Evolutionary conservation across 30 jellyfish, hydroid and myxozoan genomes (phyloP), one percentile per base, ranked within the genome.

Genomic region (Clytia hemisphaerica): DNA sequence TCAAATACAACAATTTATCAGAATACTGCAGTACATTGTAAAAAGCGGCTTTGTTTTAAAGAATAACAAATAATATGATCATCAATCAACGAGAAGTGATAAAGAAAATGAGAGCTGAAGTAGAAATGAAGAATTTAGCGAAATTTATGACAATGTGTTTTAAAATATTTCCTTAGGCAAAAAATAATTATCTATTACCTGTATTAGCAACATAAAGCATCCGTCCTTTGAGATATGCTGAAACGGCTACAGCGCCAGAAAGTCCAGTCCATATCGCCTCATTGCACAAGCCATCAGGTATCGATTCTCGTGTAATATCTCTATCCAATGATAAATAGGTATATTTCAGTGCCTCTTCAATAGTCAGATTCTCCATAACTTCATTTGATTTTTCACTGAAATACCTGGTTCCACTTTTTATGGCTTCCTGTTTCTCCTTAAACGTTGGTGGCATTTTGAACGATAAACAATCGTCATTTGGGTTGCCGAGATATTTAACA

Each of bases 231-330:
- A 91, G 50, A 14, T 80, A 76, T n/a, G 99, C 95, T 19, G 78
- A 88, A 44, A 91, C 68, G 15, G 94, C 99, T 62, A 94, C 93
- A 29, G 99, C 82, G 6, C 99, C 99, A 12, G 99, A 85, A 29
- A 91, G 24, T 4, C 99, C 99, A 35, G 75, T 57, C 72, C 93
- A 50, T 70, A 91, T 46, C 22, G 99, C 64, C 35, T 91, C 95
- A 58, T 81, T 89, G 21, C 73, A 91, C 45, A 15, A 34, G 4
- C 93, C 91, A 71, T 78, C 83, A 21, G 99, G 99, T 18, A 91
- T 73, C 4, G 99, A 95, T 69, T 91, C 99, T 19, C 47, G 40
- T 26, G 90, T 83, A 6, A 91, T 76, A 72, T 91, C 95, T 42
- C 74, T 71, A 65, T 91, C 99, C 59, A 91, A 79, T n/a, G 80